Evolutionary conservation across 2,888 invertebrate genomes (phyloP).

Genomic region (Plagiodera versicolora): DNA sequence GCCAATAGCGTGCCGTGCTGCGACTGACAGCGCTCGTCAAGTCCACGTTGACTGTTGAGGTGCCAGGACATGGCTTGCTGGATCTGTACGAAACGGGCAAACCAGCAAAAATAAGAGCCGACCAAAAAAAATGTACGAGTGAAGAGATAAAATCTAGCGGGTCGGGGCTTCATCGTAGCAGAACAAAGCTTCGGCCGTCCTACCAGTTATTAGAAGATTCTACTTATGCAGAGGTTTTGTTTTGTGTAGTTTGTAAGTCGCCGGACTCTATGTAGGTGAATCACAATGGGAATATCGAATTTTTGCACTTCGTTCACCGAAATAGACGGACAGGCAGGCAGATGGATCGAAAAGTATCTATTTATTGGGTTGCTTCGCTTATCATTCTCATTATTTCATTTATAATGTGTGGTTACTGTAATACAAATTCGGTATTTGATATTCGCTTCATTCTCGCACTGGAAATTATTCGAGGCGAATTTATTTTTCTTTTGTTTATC

Average conservation of each 20-base stretch:
- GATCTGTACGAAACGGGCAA: constrained; percentile 54
- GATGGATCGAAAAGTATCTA: no score
- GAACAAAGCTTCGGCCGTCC: constrained; percentile 53
- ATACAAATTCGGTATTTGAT: no score
- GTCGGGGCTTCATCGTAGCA: constrained; percentile 51
- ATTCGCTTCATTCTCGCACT: no score
- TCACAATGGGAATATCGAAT: no score
- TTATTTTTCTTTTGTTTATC: no score
- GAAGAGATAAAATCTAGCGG: constrained; percentile 55
- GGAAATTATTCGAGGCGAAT: no score
- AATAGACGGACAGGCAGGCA: no score
- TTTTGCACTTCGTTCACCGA: no score
- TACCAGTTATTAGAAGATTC: constrained; percentile 53
- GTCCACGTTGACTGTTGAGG: constrained; percentile 56
- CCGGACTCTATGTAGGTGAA: constrained; percentile 34
- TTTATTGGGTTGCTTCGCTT: no score
- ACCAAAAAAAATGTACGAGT: constrained; percentile 54
- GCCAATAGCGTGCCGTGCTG: constrained; percentile 46
- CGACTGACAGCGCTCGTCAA: constrained; percentile 44
- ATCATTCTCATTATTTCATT: no score
- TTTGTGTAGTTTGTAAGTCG: constrained; percentile 52
- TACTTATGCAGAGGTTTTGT: constrained; percentile 46
- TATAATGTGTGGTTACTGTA: no score
- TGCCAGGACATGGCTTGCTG: constrained; percentile 55
- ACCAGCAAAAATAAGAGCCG: constrained; percentile 57